A percentile compares a stretch with the other conserved stretches of the same genome.
Conservation (phyloP, 2,113 vertebrate genomes). For the Lepus europaeus region DNA sequence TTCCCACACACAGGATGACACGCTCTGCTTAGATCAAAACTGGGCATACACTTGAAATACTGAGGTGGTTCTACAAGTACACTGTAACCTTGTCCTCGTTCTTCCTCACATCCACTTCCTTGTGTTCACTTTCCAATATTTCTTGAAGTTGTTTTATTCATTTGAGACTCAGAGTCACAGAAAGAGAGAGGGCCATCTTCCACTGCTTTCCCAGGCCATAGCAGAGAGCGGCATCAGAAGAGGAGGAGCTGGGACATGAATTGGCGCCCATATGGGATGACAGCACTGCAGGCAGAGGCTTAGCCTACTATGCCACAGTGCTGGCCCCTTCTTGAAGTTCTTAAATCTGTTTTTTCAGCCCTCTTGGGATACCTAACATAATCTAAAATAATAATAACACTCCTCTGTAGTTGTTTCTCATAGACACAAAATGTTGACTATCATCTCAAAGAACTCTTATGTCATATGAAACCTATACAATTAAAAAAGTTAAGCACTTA, state of each 20-base stretch:
- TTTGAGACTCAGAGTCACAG: too few species aligned
- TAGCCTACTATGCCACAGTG: too few species aligned
- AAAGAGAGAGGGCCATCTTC: too few species aligned
- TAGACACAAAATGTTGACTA: neutral
- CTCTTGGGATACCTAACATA: neutral
- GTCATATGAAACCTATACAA: neutral
- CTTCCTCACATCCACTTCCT: neutral
- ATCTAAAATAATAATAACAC: neutral
- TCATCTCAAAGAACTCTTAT: neutral
- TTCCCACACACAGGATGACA: neutral
- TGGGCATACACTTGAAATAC: neutral
- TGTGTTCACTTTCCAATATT: neutral
- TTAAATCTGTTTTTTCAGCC: neutral
- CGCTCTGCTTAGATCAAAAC: fast-evolving
- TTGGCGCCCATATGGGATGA: too few species aligned
- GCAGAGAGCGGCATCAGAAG: too few species aligned
- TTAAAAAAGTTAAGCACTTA: neutral
- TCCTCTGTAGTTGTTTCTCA: neutral
- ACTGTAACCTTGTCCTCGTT: neutral
- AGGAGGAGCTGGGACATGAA: too few species aligned
- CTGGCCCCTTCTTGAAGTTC: neutral
- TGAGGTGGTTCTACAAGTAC: neutral
- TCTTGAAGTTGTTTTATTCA: too few species aligned
- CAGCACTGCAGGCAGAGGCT: too few species aligned
- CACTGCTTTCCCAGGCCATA: too few species aligned